Conservation (phyloP, 2,797 vertebrate genomes). For the Meriones psammophilus region DNA sequence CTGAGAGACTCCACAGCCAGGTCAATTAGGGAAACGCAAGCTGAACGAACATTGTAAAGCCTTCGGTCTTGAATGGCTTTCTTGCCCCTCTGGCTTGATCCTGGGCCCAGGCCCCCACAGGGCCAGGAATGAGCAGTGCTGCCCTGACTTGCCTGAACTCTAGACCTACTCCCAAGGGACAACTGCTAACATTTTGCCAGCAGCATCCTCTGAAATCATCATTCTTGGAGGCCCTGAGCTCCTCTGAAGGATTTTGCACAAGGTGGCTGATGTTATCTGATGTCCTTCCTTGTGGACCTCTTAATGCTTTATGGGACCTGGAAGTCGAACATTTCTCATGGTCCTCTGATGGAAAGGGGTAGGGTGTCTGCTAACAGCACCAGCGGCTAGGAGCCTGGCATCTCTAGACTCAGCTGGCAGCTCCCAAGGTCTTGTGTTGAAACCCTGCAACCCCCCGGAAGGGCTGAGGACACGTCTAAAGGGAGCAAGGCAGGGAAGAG, state of each 20-base stretch:
- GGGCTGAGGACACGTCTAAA: neutral
- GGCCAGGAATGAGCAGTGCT: neutral
- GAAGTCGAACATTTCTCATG: neutral
- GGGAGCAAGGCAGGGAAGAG: neutral
- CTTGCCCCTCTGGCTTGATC: neutral
- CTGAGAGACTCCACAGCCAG: neutral
- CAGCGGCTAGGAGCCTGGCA: neutral
- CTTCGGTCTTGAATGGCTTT: neutral
- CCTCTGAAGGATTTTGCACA: conserved; percentile 4
- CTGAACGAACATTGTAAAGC: neutral
- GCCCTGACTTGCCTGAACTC: neutral
- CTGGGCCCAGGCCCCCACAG: no score
- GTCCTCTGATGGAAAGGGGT: neutral
- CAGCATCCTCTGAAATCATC: conserved; percentile 30
- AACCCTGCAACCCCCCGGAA: neutral
- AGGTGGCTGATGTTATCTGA: neutral
- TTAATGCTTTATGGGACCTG: neutral
- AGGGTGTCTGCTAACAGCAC: neutral
- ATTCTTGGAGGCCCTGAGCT: neutral
- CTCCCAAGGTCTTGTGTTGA: neutral
- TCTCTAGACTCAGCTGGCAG: neutral
- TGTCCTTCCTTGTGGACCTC: neutral
- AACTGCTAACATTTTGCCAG: neutral
- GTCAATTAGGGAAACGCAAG: neutral
- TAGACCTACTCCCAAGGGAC: neutral